Conservation (phyloP, 2,888 invertebrate species). For the Troides aeacus region DNA sequence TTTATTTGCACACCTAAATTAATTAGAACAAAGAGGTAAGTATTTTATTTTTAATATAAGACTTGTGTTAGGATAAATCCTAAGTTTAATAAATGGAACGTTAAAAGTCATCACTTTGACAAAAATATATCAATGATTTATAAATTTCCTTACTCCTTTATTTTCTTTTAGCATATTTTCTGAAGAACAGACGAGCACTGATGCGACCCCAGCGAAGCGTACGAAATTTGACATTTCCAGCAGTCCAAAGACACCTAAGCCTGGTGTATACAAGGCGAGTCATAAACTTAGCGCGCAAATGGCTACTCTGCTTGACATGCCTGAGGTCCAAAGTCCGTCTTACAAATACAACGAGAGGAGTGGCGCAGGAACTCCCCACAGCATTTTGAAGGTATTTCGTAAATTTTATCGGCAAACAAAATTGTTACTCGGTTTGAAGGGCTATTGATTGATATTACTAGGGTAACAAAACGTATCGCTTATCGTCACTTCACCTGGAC, state of each 20-base stretch:
- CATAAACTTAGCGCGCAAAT: conserved; percentile 53
- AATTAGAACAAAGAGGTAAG: conserved; percentile 55
- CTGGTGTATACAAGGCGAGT: conserved; percentile 37
- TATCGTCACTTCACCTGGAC: too few species aligned
- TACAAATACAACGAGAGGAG: conserved; percentile 42
- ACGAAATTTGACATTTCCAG: conserved; percentile 47
- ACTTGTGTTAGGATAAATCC: too few species aligned
- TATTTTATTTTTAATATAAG: neutral
- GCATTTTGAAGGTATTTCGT: conserved; percentile 81
- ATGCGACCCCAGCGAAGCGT: conserved; percentile 61
- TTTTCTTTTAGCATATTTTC: conserved; percentile 46
- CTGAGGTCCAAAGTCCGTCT: conserved; percentile 67
- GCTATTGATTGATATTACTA: too few species aligned
- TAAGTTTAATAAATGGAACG: too few species aligned
- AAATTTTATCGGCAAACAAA: neutral
- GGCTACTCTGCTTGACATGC: conserved; percentile 76
- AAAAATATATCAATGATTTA: too few species aligned
- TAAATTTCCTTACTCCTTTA: neutral
- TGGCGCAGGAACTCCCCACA: conserved; percentile 79
- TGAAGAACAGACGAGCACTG: conserved; percentile 38
- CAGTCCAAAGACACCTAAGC: conserved; percentile 48
- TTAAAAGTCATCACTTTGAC: too few species aligned
- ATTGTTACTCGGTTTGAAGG: too few species aligned
- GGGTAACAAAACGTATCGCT: too few species aligned
- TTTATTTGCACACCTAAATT: conserved; percentile 82